Evolutionary conservation across 1,140 invertebrate species (phyloP).

Genomic region (Bradysia coprophila): DNA sequence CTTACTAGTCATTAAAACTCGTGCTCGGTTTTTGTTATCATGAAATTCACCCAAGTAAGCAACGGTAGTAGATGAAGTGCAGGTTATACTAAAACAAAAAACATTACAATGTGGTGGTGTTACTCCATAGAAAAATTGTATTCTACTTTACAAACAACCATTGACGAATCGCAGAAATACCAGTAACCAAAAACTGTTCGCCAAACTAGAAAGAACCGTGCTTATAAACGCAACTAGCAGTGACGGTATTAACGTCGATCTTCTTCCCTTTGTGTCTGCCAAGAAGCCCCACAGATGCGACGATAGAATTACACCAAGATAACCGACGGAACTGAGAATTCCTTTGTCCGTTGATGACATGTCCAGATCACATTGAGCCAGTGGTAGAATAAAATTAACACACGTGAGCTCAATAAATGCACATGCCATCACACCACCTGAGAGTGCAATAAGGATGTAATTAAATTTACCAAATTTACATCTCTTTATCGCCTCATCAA

Average conservation of each 20-base stretch:
- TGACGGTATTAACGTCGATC: constrained; percentile 41
- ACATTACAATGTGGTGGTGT: not conserved
- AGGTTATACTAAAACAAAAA: constrained; percentile 30
- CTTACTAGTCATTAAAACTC: constrained; percentile 32
- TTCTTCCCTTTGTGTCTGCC: constrained; percentile 50
- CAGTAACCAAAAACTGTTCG: constrained; percentile 41
- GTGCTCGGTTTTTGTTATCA: constrained; percentile 19
- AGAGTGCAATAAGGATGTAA: no score
- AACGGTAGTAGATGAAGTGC: constrained; percentile 42
- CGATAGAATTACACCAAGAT: constrained; percentile 34
- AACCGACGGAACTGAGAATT: constrained; percentile 36
- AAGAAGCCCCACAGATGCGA: constrained; percentile 54
- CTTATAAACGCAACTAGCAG: constrained; percentile 42
- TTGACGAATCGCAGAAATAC: constrained; percentile 44
- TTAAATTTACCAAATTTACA: no score
- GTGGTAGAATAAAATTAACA: constrained; percentile 16
- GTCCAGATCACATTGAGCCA: constrained; percentile 31
- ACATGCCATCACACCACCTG: constrained; percentile 17
- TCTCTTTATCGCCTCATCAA: no score
- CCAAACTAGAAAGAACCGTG: constrained; percentile 39
- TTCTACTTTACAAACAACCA: constrained; percentile 42
- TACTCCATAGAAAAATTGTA: not conserved
- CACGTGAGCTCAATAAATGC: constrained; percentile 21
- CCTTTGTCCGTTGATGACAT: constrained; percentile 36
- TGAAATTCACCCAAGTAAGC: constrained; percentile 50